Evolutionary conservation across 2,113 vertebrate genomes (phyloP).

Genomic region (Stomatorhinus ivindoensis): DNA sequence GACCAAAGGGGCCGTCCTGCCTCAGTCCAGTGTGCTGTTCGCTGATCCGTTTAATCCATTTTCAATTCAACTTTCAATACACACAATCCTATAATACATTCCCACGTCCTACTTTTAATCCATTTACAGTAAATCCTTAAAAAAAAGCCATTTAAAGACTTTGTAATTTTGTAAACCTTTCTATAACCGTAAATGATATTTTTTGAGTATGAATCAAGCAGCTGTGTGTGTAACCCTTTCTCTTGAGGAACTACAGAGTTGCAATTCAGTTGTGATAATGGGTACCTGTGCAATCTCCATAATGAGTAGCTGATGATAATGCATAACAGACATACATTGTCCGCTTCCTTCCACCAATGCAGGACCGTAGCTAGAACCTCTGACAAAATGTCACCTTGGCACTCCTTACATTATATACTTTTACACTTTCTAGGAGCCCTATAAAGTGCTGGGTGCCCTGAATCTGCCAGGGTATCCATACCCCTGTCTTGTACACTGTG

Average conservation of each 20-base stretch:
- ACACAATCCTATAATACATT: constrained; percentile 10
- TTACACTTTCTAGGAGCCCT: not conserved
- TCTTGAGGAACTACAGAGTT: not conserved
- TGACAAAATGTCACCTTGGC: not conserved
- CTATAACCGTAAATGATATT: not conserved
- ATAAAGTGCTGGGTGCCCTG: not conserved
- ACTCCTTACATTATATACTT: not conserved
- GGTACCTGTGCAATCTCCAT: not conserved
- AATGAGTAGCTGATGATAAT: not conserved
- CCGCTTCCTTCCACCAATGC: not conserved
- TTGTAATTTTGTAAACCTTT: not conserved
- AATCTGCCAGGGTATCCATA: not conserved
- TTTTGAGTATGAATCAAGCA: not conserved
- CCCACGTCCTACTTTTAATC: not conserved
- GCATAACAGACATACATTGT: not conserved
- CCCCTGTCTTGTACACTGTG: not conserved
- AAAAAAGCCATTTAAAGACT: constrained; percentile 4
- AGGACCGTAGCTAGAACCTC: not conserved
- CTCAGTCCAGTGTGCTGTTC: not conserved
- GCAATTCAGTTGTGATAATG: not conserved
- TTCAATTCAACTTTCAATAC: constrained; percentile 8
- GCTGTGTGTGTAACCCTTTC: no score
- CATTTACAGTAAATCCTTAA: constrained; percentile 1
- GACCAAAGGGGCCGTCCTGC: not conserved
- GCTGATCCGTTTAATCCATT: not conserved